Percentiles rank a stretch among this genome's conserved stretches.
phyloP scores from a whole-genome alignment of 2,888 invertebrate species.

The Strigamia transsilvanica region DNA sequence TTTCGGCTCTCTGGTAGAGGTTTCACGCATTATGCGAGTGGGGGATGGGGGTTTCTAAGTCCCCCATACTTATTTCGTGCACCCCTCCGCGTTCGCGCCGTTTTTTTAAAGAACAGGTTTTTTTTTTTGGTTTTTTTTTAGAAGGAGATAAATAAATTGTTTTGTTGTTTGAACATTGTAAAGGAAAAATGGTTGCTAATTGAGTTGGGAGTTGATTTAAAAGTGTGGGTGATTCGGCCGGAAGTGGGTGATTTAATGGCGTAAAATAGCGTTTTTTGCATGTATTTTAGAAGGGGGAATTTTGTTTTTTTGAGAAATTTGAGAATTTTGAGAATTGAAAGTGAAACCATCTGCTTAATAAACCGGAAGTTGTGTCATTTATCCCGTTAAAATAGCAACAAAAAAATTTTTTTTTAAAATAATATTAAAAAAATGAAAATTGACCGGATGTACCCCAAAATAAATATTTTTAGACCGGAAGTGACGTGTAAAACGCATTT shows the following conservation, averaged over 20 bases:
- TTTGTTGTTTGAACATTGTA: constrained; percentile 24
- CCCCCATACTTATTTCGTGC: background rate
- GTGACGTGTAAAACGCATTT: no score
- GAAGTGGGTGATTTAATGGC: background rate
- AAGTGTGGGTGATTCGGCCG: background rate
- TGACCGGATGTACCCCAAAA: no score
- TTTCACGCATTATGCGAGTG: constrained; percentile 15
- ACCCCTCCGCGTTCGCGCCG: background rate
- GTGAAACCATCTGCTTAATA: background rate
- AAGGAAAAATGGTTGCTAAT: background rate
- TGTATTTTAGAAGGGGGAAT: background rate
- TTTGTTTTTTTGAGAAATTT: no score
- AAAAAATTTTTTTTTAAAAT: background rate
- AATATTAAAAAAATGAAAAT: no score
- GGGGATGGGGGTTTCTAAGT: background rate
- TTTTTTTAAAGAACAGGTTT: constrained; percentile 27
- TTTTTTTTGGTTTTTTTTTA: no score
- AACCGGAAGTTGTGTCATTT: background rate
- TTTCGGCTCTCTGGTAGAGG: constrained; percentile 39
- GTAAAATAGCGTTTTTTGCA: background rate
- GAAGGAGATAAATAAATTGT: constrained; percentile 9
- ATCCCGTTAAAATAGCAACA: background rate
- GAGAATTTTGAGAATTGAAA: background rate
- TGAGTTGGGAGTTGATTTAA: background rate
- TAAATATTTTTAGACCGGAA: no score